phyloP scores from a whole-genome alignment of 2,113 vertebrate species.

The Chamaetylas fuelleborni region DNA sequence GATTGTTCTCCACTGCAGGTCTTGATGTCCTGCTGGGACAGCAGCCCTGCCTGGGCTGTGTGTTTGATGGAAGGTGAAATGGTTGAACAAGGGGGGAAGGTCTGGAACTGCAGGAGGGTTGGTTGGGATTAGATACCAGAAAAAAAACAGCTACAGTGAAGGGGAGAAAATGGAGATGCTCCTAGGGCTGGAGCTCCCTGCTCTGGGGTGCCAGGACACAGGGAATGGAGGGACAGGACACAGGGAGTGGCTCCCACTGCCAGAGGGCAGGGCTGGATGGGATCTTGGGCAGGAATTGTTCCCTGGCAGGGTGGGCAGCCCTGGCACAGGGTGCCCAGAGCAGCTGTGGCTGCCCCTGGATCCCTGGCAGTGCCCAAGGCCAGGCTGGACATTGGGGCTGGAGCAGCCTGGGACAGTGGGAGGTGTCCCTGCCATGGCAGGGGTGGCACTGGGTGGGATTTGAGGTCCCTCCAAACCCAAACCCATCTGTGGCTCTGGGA shows the following conservation, averaged over 20 bases:
- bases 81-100: not conserved
- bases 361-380: not conserved
- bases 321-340: not conserved
- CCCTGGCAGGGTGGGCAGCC: not conserved
- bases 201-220: not conserved
- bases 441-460: accelerated
- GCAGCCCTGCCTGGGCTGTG: not conserved
- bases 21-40: not conserved
- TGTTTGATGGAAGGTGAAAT: not conserved
- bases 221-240: too few species aligned
- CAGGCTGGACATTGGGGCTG: not conserved
- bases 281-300: not conserved
- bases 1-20: not conserved
- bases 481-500: not conserved
- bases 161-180: not conserved
- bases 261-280: not conserved
- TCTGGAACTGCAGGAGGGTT: not conserved
- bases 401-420: not conserved
- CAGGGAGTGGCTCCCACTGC: not conserved
- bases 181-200: not conserved
- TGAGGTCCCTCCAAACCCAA: accelerated
- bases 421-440: not conserved
- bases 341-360: not conserved
- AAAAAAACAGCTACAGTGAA: not conserved
- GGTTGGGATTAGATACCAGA: not conserved